phyloP scores from a whole-genome alignment of 2,797 vertebrate species.

The Calcarius lapponicus region DNA sequence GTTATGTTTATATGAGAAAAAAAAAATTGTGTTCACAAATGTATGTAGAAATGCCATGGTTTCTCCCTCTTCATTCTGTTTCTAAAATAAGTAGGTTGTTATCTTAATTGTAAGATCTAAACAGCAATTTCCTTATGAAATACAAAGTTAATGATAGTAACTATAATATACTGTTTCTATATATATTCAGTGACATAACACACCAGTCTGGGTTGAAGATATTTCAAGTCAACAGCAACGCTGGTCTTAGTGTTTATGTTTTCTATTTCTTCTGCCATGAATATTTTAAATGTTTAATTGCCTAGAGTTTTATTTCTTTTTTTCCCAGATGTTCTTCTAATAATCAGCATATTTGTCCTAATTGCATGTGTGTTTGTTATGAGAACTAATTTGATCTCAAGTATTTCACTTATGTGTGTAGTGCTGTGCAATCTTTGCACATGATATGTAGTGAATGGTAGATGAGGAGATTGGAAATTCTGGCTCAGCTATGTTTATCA shows the following conservation, averaged over 20 bases:
- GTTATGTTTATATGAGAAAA: background rate
- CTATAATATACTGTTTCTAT: background rate
- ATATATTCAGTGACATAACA: background rate
- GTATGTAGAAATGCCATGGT: background rate
- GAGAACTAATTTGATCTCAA: background rate
- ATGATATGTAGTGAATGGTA: background rate
- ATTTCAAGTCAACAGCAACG: background rate
- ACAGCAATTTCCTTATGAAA: background rate
- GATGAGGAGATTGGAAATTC: background rate
- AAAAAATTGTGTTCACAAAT: background rate
- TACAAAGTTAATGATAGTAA: background rate
- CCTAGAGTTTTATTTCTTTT: background rate
- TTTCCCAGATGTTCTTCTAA: background rate
- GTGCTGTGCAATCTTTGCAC: background rate
- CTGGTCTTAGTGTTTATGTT: background rate
- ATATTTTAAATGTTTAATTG: background rate
- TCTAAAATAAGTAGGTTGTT: background rate
- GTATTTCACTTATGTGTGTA: background rate
- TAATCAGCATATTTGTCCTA: background rate
- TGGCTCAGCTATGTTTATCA: background rate
- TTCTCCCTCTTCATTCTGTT: background rate
- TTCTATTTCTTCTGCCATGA: background rate
- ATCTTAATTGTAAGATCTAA: background rate
- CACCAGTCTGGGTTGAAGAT: background rate
- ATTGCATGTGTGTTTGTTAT: background rate